Evolutionary conservation across 2,888 invertebrate species (phyloP).

Genomic region (Yponomeuta malinellus): DNA sequence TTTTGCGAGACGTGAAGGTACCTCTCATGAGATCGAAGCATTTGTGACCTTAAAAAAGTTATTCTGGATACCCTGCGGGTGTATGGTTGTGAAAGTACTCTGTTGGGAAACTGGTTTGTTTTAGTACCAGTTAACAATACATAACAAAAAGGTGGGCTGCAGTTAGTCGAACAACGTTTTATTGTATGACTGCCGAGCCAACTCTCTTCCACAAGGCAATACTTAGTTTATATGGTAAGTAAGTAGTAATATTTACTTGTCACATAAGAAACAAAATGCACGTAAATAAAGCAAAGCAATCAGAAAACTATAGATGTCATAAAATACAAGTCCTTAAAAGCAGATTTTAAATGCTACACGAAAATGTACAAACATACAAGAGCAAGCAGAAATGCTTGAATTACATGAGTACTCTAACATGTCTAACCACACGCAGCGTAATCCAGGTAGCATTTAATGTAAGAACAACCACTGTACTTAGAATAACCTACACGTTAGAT

Average conservation of each 20-base stretch:
- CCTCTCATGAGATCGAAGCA: not conserved
- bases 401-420: slow-evolving; percentile 1
- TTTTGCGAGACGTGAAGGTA: not conserved
- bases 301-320: too few relatives aligned
- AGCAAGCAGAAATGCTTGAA: not conserved
- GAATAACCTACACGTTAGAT: slow-evolving; percentile 73
- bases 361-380: not conserved
- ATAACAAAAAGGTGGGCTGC: not conserved
- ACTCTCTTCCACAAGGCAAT: not conserved
- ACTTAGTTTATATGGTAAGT: too few relatives aligned
- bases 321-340: too few relatives aligned
- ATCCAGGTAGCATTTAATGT: slow-evolving; percentile 36
- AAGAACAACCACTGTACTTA: slow-evolving; percentile 66
- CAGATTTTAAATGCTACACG: too few relatives aligned
- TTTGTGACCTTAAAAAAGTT: not conserved
- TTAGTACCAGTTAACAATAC: not conserved
- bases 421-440: slow-evolving; percentile 1
- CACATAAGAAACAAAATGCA: too few relatives aligned
- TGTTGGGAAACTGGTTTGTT: not conserved
- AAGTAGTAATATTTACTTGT: too few relatives aligned
- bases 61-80: not conserved
- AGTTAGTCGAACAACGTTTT: not conserved
- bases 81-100: not conserved
- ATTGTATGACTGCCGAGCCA: not conserved
- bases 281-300: too few relatives aligned